A percentile compares a stretch with the other conserved stretches of the same genome.
These are phyloP conservation scores for Syngnathus floridae DNA, from an alignment of 2,113 vertebrate species.

Conservation along the genomic window DNA sequence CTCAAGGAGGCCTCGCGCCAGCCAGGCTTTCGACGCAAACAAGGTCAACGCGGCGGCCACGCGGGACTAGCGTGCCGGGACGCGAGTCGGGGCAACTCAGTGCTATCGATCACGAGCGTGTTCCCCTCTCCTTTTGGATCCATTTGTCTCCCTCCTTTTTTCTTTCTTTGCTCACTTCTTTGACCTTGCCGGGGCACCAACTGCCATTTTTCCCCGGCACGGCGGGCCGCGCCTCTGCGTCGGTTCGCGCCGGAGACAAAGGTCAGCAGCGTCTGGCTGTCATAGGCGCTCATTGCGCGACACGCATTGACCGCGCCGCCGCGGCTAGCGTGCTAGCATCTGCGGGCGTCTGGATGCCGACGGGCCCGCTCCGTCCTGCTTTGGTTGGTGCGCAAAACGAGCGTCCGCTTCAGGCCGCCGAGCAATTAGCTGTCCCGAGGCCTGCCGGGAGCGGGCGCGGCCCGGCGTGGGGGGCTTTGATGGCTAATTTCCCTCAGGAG, in stretches of 20 bases:
- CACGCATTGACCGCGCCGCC: constrained; percentile 21
- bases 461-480: constrained; percentile 51
- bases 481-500: constrained; percentile 67
- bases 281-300: background rate
- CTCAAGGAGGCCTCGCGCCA: too few relatives aligned
- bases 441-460: constrained; percentile 60
- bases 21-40: too few relatives aligned
- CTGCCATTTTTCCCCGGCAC: too few relatives aligned
- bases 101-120: too few relatives aligned
- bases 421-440: constrained; percentile 56
- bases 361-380: too few relatives aligned
- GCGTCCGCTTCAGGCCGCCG: background rate
- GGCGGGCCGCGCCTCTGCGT: constrained; percentile 6
- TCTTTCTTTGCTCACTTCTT: too few relatives aligned
- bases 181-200: too few relatives aligned
- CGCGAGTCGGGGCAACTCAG: too few relatives aligned
- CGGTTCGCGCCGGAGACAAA: constrained; percentile 16
- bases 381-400: background rate
- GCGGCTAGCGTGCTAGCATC: background rate
- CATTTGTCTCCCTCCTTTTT: too few relatives aligned
- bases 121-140: too few relatives aligned
- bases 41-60: too few relatives aligned
- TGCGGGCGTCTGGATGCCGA: background rate
- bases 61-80: too few relatives aligned
- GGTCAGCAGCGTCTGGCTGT: background rate